Evolutionary conservation across 2,888 invertebrate species (phyloP), one percentile per base, ranked within the genome.

Genomic region (Eristalinus aeneus): DNA sequence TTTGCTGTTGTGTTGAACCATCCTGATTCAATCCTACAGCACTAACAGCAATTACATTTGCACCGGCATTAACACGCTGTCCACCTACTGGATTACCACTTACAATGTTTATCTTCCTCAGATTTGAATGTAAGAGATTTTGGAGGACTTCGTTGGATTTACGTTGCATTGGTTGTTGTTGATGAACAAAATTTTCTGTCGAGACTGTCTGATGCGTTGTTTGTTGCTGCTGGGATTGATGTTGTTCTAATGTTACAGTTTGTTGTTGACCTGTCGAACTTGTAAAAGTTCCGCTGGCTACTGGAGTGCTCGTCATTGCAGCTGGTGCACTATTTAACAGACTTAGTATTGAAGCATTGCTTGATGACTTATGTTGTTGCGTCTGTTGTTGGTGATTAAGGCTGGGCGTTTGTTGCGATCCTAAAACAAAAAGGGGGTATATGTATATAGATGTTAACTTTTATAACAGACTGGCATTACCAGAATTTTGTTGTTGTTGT

Each of bases 261-360:
- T 89, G 88, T 53, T 83, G 88, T 34, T 78, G 80, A 8, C 91
- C 90, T 1, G 90, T 89, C 12, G 91, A 90, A 10, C 90, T 88
- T 2, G 91, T 91, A 63, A 92, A 89, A 85, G 93, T 91, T 90
- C 93, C 91, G 91, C 91, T 90, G 78, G 94, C 93, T 58, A 94
- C 93, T 10, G 94, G 94, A 53, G 94, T 93, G 89, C 94, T 95
- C 2, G 95, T 95, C 94, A 94, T 94, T 79, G 95, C 95, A 80
- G 96, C 96, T 56, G 96, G 96, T 31, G 96, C 95, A 90, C 96
- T 96, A 91, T 97, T 97, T 82, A 97, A 92, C 72, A 97, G 92
- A 92, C 96, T 97, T 84, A 96, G 93, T 90, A 96, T 96, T 10
- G 96, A 96, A 1, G 96, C 95, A 91, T 96, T 96, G 72, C 89